Base-by-base conservation (phyloP, 2,888 invertebrate species). In the Augiades crinisus region DNA sequence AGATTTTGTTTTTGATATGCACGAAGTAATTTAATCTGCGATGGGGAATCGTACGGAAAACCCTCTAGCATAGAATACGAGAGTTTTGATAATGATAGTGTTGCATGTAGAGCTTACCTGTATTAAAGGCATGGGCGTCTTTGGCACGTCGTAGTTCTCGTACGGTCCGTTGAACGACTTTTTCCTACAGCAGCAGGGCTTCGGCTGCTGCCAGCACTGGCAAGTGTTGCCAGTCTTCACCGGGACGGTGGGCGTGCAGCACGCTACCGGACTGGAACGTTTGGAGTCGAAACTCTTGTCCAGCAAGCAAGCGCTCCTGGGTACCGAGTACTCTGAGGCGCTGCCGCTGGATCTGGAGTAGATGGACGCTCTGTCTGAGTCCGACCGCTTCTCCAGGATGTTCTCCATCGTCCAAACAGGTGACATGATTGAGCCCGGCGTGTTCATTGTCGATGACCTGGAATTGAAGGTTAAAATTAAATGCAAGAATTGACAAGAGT, bases 81-180 rank as follows among this genome's bases (percentile, higher is more conserved):
- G n/a, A n/a, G n/a, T n/a, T n/a, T n/a, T n/a, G n/a, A n/a, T n/a
- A 10, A 17, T 17, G 1, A 17, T 5, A 8, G n/a, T n/a, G n/a
- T 14, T 6, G 8, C 10, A 37, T 37, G n/a, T n/a, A n/a, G n/a
- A n/a, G 21, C 14, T 63, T 61, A 88, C 86, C 78, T 86, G 82
- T 78, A 91, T 81, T 77, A 91, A 69, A 65, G 84, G 78, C 91
- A 86, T 86, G n/a, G 90, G 93, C 53, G 91, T 91, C 83, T 93
- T 94, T 62, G 95, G 95, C 64, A 95, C 90, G 75, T 95, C 95
- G 69, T 96, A 96, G 75, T 96, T 95, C 68, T 95, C 94, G 68
- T 94, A 95, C 1, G 93, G 92, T 33, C 92, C 92, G 40, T 85
- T 82, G 64, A 81, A 86, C 33, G 72, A 46, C 63, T 87, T 88